Percentiles rank a stretch among this genome's conserved stretches.
Conservation (phyloP, 2,797 vertebrate species). For the Rhodeus uyekii region DNA sequence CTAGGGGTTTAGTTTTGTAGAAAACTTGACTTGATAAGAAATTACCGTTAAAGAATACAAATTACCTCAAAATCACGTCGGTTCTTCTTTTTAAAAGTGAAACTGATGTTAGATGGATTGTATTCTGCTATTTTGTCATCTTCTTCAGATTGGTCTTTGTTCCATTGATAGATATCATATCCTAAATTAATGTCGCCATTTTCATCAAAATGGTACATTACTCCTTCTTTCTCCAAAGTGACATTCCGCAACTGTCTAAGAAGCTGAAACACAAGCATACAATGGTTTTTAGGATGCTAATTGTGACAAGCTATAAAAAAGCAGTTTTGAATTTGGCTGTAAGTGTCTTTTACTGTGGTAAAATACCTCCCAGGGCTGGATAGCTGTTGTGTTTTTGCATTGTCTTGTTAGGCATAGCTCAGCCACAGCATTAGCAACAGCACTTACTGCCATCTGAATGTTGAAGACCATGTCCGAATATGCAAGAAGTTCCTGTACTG, state of each 20-base stretch:
- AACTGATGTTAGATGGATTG: constrained; percentile 67
- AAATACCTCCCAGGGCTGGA: constrained; percentile 86
- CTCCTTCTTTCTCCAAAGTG: constrained; percentile 64
- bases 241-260: constrained; percentile 72
- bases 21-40: background rate
- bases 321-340: background rate
- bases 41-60: background rate
- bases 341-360: background rate
- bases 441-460: constrained; percentile 81
- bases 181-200: constrained; percentile 81
- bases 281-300: background rate
- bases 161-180: constrained; percentile 84
- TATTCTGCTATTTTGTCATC: constrained; percentile 79
- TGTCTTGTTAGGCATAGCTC: constrained; percentile 72
- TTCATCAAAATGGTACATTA: constrained; percentile 77
- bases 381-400: constrained; percentile 70
- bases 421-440: constrained; percentile 79
- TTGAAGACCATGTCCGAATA: constrained; percentile 73
- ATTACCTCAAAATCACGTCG: constrained; percentile 76
- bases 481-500: constrained; percentile 47
- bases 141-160: constrained; percentile 63
- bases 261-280: constrained; percentile 69
- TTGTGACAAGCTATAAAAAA: background rate
- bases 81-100: constrained; percentile 69
- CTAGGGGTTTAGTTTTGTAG: background rate